Percentiles rank a stretch among this genome's conserved stretches.
Conservation (phyloP, 2,888 invertebrate species). For the Apodemia zela region DNA sequence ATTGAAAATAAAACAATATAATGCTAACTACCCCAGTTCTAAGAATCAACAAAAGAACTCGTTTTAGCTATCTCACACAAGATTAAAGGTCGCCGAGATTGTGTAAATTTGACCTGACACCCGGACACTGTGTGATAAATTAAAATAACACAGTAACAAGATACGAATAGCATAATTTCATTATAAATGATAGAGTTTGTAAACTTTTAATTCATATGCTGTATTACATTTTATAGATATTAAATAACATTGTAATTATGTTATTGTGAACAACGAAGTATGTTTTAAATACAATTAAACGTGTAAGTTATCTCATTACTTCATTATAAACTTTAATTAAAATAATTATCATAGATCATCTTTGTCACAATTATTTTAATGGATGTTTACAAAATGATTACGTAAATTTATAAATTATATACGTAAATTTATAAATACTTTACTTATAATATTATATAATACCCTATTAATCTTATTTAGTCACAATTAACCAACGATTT, state of each 20-base stretch:
- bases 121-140: conserved; percentile 65
- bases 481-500: not conserved
- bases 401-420: too few species aligned
- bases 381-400: not conserved
- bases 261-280: not conserved
- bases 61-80: conserved; percentile 65
- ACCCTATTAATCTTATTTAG: not conserved
- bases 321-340: not conserved
- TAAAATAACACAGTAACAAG: conserved; percentile 43
- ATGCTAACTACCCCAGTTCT: conserved; percentile 47
- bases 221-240: not conserved
- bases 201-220: conserved; percentile 16
- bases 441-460: not conserved
- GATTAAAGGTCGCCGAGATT: conserved; percentile 72
- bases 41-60: conserved; percentile 66
- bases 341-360: not conserved
- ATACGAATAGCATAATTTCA: conserved; percentile 24
- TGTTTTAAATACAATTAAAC: conserved; percentile 5
- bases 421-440: not conserved
- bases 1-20: conserved; percentile 45
- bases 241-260: not conserved
- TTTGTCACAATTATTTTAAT: not conserved
- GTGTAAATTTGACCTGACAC: conserved; percentile 69
- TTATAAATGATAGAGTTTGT: conserved; percentile 6
- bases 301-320: not conserved